These are phyloP conservation scores for Eueides isabella DNA, from an alignment of 1,140 invertebrate genomes.

Conservation along the genomic window DNA sequence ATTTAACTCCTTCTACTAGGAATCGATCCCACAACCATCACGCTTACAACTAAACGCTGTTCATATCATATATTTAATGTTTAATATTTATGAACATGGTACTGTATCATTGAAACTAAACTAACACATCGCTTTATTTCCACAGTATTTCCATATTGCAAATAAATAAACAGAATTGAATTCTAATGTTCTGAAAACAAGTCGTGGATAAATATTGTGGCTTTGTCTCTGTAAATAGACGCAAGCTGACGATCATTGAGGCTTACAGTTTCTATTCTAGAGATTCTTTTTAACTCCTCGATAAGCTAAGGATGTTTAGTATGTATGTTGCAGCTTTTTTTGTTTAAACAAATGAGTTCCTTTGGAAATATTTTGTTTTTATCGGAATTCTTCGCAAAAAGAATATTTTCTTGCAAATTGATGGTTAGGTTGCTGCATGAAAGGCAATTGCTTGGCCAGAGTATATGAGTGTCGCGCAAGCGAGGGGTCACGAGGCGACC, in stretches of 20 bases:
- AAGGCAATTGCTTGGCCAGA: no score
- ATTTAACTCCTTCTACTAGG: not conserved
- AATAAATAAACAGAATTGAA: constrained; percentile 12
- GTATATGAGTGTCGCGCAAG: no score
- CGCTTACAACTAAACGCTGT: not conserved
- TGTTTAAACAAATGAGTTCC: no score
- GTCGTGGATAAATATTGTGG: not conserved
- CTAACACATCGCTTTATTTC: not conserved
- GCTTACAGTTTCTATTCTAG: not conserved
- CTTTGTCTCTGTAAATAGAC: not conserved
- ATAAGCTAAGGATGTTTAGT: not conserved
- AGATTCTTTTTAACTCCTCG: not conserved
- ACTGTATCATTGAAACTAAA: not conserved
- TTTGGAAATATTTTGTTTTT: no score
- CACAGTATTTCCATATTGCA: not conserved
- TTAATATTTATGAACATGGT: not conserved
- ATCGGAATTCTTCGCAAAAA: no score
- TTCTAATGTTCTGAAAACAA: constrained; percentile 5
- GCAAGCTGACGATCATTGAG: not conserved
- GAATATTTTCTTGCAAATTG: no score
- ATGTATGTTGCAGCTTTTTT: no score
- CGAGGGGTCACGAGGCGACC: no score
- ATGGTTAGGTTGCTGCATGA: no score
- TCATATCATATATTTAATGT: not conserved
- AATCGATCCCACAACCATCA: not conserved